Percentiles rank a stretch among this genome's conserved stretches.
phyloP scores from a whole-genome alignment of 2,113 vertebrate genomes.

The Myiopsitta monachus region DNA sequence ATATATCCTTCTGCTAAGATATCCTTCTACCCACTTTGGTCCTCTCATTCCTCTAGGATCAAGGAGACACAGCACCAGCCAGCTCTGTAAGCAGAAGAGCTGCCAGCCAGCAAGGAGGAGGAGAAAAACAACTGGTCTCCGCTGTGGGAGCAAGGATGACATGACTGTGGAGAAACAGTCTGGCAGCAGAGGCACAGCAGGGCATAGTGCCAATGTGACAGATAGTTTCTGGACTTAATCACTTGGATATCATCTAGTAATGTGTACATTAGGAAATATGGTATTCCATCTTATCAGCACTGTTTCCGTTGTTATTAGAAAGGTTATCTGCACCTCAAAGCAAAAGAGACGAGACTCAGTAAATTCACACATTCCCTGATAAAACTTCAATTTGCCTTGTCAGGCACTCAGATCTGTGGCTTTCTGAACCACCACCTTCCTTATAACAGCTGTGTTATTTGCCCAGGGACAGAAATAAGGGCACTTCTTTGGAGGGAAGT shows the following conservation, averaged over 20 bases:
- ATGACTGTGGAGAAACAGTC: background rate
- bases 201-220: background rate
- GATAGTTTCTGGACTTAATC: background rate
- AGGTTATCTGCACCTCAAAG: background rate
- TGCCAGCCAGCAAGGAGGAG: background rate
- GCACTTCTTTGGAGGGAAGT: background rate
- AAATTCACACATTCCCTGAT: background rate
- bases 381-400: background rate
- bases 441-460: background rate
- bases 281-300: background rate
- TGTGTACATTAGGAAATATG: background rate
- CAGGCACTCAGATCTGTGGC: background rate
- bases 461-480: background rate
- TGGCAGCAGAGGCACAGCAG: background rate
- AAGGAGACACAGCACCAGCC: background rate
- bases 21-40: background rate
- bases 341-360: background rate
- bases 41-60: background rate
- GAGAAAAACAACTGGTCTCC: background rate
- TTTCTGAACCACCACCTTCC: background rate
- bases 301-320: background rate
- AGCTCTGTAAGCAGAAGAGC: background rate
- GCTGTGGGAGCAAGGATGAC: accelerated
- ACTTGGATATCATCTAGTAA: background rate
- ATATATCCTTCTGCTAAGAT: background rate